Conservation (phyloP, 2,113 vertebrate genomes). For the Nannospalax galili region DNA sequence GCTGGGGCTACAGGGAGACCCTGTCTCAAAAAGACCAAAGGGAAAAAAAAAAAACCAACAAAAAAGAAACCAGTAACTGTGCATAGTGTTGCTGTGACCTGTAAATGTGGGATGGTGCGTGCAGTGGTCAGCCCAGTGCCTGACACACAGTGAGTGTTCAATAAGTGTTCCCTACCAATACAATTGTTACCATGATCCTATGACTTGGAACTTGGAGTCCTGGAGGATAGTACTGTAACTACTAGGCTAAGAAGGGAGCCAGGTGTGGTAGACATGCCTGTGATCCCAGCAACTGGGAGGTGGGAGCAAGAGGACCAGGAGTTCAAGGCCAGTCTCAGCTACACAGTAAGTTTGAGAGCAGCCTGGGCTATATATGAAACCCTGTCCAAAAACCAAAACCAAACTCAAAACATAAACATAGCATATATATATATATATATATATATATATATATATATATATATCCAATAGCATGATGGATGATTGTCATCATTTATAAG, state of each 20-base stretch:
- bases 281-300: neutral
- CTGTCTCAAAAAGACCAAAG: no score
- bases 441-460: neutral
- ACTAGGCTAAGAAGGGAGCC: neutral
- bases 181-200: neutral
- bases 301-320: neutral
- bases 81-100: neutral
- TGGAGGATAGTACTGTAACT: neutral
- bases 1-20: no score
- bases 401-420: neutral
- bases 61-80: neutral
- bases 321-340: neutral
- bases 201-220: neutral
- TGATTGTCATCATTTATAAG: neutral
- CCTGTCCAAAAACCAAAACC: neutral
- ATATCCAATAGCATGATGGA: neutral
- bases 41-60: no score
- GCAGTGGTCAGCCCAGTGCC: neutral
- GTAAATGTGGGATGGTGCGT: neutral
- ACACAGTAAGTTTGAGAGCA: neutral
- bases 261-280: neutral
- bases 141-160: neutral
- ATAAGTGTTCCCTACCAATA: slow-evolving; percentile 31
- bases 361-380: neutral
- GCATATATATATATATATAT: no score